phyloP scores from a whole-genome alignment of 1,140 invertebrate genomes.

The Calephelis nemesis region DNA sequence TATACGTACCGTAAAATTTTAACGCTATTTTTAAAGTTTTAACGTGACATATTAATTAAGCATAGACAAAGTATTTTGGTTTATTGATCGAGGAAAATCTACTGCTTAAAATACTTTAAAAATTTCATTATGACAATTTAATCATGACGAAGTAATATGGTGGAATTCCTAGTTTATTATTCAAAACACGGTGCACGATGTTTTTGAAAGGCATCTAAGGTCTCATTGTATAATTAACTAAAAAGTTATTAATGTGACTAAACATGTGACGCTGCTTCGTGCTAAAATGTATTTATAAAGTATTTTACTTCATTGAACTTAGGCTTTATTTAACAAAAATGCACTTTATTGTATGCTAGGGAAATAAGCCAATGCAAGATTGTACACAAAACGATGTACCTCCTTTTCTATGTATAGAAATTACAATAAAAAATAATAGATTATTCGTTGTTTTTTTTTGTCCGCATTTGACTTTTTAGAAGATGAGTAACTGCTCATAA shows the following conservation, averaged over 20 bases:
- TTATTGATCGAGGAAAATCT: too few relatives aligned
- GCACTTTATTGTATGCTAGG: background rate
- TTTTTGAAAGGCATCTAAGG: background rate
- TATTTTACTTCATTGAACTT: background rate
- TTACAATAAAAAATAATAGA: constrained; percentile 42
- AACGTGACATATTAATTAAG: too few relatives aligned
- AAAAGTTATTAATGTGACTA: background rate
- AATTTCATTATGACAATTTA: background rate
- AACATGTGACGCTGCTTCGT: background rate
- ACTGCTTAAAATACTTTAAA: too few relatives aligned
- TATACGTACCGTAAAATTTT: too few relatives aligned
- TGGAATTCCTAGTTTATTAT: constrained; percentile 5
- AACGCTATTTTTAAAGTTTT: too few relatives aligned
- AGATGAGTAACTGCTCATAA: too few relatives aligned
- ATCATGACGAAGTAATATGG: background rate
- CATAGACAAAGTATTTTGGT: too few relatives aligned
- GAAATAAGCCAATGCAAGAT: constrained; percentile 38
- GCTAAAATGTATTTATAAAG: background rate
- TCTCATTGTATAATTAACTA: background rate
- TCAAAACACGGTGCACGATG: background rate
- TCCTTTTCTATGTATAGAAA: constrained; percentile 52
- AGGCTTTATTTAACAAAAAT: background rate
- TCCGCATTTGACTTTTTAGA: too few relatives aligned
- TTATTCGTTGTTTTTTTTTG: constrained; percentile 20
- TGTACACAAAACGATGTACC: constrained; percentile 51